Evolutionary conservation across 2,113 vertebrate species (phyloP), one percentile per base, ranked within the genome.

Genomic region (Nansenia antarctica): DNA sequence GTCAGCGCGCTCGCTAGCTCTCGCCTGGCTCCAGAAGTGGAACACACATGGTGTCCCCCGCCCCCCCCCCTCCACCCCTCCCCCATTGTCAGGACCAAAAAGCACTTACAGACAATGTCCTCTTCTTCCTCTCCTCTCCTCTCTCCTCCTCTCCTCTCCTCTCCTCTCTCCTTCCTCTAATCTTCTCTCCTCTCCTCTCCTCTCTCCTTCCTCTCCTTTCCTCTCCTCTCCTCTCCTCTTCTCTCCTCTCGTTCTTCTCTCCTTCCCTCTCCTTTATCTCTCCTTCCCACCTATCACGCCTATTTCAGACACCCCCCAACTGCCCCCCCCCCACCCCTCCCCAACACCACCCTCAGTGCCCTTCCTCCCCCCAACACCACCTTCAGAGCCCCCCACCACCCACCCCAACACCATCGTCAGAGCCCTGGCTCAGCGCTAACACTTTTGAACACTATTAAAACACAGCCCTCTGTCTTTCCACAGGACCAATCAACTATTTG

Each of bases 31-130:
- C 52, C 42, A 59, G 53, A 60, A 65, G 39, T 26, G 55, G 37
- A 72, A 49, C 49, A 39, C 20, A 39, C 63, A 42, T 35, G 70
- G 57, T 12, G 32, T 18, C 64, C 39, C n/a, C 54, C 39, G 32
- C 9, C 64, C 39, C n/a, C 54, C 39, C 24, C 59, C 62, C 12
- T 37, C 20, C 22, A 15, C n/a, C n/a, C 59, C 35, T 24, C 47
- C 27, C 6, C 49, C 12, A 27, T 31, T 52, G 49, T 37, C 54
- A 22, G 54, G 24, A 61, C 27, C 8, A 32, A 59, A 60, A 66
- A 49, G 34, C 55, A 15, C 30, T 67, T 66, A 54, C 54, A 52
- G 30, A 37, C 58, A 22, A 60, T 59, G 47, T 65, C 29, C 27
- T 7, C 12, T 45, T 18, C 37, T 3, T 3, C 11, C 39, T 3